A percentile compares a stretch with the other conserved stretches of the same genome.
phyloP scores from a whole-genome alignment of 2,113 vertebrate species.

The Apaloderma vittatum region DNA sequence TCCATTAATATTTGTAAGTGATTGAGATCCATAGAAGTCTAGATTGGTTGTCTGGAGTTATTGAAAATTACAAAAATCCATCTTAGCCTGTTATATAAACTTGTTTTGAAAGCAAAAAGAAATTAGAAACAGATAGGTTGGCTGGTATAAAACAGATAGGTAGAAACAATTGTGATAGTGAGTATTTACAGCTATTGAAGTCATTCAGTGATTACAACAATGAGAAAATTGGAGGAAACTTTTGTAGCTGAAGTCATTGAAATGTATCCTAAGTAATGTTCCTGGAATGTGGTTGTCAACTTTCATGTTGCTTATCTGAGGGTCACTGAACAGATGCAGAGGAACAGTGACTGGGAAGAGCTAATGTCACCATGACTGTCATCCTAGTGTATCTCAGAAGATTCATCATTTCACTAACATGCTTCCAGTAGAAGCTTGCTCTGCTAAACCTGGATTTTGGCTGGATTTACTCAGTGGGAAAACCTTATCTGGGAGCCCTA shows the following conservation, averaged over 20 bases:
- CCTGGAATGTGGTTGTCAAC: background rate
- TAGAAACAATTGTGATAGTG: background rate
- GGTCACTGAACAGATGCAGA: background rate
- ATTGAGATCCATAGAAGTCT: background rate
- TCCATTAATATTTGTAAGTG: background rate
- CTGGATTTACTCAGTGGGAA: background rate
- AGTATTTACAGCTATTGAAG: background rate
- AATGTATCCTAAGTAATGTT: constrained; percentile 14
- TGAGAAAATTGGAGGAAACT: constrained; percentile 38
- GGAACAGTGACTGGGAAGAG: background rate
- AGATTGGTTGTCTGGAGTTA: background rate
- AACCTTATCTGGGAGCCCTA: background rate
- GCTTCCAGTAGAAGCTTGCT: background rate
- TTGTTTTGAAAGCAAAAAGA: constrained; percentile 49
- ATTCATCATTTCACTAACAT: background rate
- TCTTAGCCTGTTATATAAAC: constrained; percentile 35
- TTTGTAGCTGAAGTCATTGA: constrained; percentile 16
- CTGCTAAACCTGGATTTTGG: background rate
- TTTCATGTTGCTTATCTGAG: constrained; percentile 12
- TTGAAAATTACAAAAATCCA: background rate
- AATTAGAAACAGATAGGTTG: constrained; percentile 59
- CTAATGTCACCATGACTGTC: background rate
- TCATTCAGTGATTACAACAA: background rate
- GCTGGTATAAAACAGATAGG: background rate
- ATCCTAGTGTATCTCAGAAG: background rate